Percentiles rank a stretch among this genome's conserved stretches.
These are phyloP conservation scores for Stegostoma tigrinum DNA, from an alignment of 2,113 vertebrate species.

Conservation along the genomic window DNA sequence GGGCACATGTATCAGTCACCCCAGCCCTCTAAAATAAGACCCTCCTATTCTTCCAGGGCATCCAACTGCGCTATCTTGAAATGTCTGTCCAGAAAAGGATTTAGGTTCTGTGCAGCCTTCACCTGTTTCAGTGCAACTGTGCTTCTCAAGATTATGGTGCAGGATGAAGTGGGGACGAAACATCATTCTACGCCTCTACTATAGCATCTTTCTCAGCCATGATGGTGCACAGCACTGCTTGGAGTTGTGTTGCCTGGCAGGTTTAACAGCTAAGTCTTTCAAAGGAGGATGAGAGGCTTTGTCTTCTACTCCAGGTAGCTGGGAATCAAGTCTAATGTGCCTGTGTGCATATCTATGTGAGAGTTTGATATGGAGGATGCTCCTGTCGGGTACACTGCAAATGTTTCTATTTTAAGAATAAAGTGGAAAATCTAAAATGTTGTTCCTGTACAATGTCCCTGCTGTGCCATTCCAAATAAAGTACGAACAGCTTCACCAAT, in stretches of 20 bases:
- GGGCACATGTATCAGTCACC: not conserved
- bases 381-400: not conserved
- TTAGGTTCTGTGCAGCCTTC: not conserved
- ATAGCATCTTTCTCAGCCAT: not conserved
- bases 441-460: not conserved
- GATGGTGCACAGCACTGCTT: not conserved
- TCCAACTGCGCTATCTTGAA: not conserved
- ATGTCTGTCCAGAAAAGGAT: not conserved
- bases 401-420: not conserved
- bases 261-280: not conserved
- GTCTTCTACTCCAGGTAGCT: not conserved
- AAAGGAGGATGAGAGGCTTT: not conserved
- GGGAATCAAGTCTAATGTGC: not conserved
- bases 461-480: not conserved
- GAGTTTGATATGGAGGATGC: not conserved
- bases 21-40: not conserved
- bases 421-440: not conserved
- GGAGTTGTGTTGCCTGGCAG: not conserved
- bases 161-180: not conserved
- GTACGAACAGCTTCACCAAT: not conserved
- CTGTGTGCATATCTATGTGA: not conserved
- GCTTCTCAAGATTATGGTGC: not conserved
- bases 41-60: not conserved
- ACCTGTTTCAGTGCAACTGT: not conserved
- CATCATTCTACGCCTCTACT: not conserved